A percentile compares a stretch with the other conserved stretches of the same genome.
These are phyloP conservation scores for Hyperoplus immaculatus DNA, from an alignment of 2,797 vertebrate species.

Conservation along the genomic window DNA sequence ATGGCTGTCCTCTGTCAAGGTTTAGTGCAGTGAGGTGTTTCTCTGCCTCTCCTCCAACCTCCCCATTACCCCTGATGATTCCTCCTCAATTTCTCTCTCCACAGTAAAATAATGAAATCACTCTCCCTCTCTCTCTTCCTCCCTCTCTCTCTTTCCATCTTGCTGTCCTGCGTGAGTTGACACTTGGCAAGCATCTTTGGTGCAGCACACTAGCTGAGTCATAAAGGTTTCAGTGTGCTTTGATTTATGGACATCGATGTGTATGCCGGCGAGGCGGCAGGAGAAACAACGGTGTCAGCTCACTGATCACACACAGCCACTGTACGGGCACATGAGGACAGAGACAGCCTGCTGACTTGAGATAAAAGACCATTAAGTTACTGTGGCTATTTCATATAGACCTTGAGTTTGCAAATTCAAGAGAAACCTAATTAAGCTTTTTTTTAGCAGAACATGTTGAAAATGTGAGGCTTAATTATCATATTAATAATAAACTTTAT, in stretches of 20 bases:
- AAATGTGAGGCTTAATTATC: conserved; percentile 2
- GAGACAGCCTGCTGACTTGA: conserved; percentile 61
- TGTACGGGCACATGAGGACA: conserved; percentile 31
- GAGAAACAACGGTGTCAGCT: conserved; percentile 78
- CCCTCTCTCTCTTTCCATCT: conserved; percentile 24
- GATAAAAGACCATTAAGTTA: conserved; percentile 27
- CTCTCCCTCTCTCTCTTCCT: conserved; percentile 27
- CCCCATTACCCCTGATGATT: background rate
- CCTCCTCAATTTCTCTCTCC: conserved; percentile 15
- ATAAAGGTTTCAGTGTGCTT: conserved; percentile 71
- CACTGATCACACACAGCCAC: conserved; percentile 62
- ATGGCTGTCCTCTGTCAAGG: conserved; percentile 75
- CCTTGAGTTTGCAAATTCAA: conserved; percentile 12
- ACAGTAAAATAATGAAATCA: conserved; percentile 74
- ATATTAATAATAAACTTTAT: too few species aligned
- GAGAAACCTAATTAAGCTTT: conserved; percentile 18
- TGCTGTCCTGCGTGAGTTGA: conserved; percentile 67
- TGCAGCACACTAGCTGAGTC: conserved; percentile 81
- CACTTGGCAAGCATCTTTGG: conserved; percentile 75
- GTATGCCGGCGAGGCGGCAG: conserved; percentile 67
- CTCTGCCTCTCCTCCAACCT: conserved; percentile 20
- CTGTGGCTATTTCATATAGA: conserved; percentile 27
- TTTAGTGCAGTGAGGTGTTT: conserved; percentile 63
- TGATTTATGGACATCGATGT: conserved; percentile 81
- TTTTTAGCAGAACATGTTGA: conserved; percentile 1